A percentile compares a stretch with the other conserved stretches of the same genome.
Conservation (phyloP, 2,888 invertebrate genomes). For the Plutella xylostella region DNA sequence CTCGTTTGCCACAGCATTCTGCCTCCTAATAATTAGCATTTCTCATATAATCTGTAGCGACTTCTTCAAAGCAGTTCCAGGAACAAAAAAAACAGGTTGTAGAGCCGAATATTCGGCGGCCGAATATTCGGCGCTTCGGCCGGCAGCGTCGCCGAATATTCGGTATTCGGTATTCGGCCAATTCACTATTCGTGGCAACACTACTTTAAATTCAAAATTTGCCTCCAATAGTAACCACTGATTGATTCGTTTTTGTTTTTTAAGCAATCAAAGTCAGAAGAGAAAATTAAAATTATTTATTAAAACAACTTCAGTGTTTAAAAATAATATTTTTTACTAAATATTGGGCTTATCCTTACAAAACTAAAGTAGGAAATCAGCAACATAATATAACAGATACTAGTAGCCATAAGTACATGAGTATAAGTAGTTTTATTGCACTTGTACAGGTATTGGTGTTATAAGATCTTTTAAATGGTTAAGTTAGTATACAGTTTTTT, state of each 20-base stretch:
- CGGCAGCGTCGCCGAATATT: no score
- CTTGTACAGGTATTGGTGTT: background rate
- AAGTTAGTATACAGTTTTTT: background rate
- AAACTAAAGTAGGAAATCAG: slow-evolving; percentile 54
- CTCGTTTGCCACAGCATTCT: no score
- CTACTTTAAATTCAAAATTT: background rate
- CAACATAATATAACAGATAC: slow-evolving; percentile 24
- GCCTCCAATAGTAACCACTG: slow-evolving; percentile 13
- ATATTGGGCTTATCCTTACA: slow-evolving; percentile 53
- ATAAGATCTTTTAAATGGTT: background rate
- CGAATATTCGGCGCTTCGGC: no score
- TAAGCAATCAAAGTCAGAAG: slow-evolving; percentile 7
- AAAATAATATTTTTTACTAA: slow-evolving; percentile 54
- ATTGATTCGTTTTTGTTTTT: background rate
- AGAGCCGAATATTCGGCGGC: no score
- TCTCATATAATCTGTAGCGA: no score
- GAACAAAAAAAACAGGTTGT: no score
- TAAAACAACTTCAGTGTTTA: slow-evolving; percentile 64
- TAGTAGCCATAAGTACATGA: slow-evolving; percentile 55
- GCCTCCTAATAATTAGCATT: no score
- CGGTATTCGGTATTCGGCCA: no score
- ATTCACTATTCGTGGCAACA: no score
- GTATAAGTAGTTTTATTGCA: slow-evolving; percentile 20
- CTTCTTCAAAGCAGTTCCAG: no score
- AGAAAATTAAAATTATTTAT: slow-evolving; percentile 66